Evolutionary conservation across 1,140 invertebrate genomes (phyloP).

Genomic region (Uloborus diversus): DNA sequence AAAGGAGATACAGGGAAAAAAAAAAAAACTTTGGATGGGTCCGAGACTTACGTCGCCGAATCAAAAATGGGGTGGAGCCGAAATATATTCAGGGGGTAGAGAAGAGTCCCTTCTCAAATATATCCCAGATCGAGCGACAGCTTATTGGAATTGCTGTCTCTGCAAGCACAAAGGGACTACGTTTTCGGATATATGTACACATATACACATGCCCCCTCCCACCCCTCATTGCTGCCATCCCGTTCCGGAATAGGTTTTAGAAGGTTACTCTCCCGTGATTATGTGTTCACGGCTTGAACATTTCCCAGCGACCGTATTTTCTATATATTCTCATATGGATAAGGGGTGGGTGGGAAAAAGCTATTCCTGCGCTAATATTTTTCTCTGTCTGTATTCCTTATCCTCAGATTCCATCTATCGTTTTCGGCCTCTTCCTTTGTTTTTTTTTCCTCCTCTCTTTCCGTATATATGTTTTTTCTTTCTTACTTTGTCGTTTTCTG

Average conservation of each 20-base stretch:
- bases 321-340: slow-evolving; percentile 49
- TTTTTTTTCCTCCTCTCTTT: slow-evolving; percentile 11
- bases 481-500: slow-evolving; percentile 18
- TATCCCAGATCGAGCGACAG: slow-evolving; percentile 39
- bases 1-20: slow-evolving; percentile 2
- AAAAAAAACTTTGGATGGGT: slow-evolving; percentile 6
- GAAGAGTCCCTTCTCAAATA: neutral
- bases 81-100: slow-evolving; percentile 2
- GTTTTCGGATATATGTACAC: slow-evolving; percentile 50
- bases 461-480: slow-evolving; percentile 32
- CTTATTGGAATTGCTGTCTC: slow-evolving; percentile 39
- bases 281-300: slow-evolving; percentile 55
- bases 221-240: slow-evolving; percentile 3
- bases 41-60: slow-evolving; percentile 44
- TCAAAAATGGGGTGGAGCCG: slow-evolving; percentile 53
- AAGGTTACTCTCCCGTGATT: slow-evolving; percentile 55
- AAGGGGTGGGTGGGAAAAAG: slow-evolving; percentile 14
- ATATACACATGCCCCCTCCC: slow-evolving; percentile 33
- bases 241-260: slow-evolving; percentile 51
- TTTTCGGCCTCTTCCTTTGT: slow-evolving; percentile 4
- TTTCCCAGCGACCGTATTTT: slow-evolving; percentile 36
- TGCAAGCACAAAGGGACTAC: slow-evolving; percentile 31
- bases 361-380: slow-evolving; percentile 50
- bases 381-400: slow-evolving; percentile 56
- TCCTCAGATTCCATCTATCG: slow-evolving; percentile 52